Percentiles rank a stretch among this genome's conserved stretches.
These are phyloP conservation scores for Frieseomelitta varia DNA, from an alignment of 1,140 invertebrate species.

Conservation along the genomic window DNA sequence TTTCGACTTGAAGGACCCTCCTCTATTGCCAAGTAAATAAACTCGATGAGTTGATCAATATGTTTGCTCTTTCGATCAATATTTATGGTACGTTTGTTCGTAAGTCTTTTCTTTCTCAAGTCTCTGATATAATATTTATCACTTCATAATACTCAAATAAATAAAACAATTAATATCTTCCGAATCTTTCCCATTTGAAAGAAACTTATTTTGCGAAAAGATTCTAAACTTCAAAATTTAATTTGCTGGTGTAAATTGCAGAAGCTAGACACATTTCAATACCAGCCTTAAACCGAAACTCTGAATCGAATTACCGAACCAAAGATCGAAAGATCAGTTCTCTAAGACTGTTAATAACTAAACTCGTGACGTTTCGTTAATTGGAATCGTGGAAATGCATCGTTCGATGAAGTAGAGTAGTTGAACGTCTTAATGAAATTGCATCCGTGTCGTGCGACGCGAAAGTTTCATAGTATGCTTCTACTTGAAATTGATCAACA, in stretches of 20 bases:
- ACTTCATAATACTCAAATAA: too few species aligned
- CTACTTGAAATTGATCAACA: not conserved
- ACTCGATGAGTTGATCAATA: not conserved
- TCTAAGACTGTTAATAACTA: not conserved
- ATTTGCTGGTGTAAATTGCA: not conserved
- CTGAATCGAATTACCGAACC: not conserved
- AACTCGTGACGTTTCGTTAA: not conserved
- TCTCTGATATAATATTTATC: too few species aligned
- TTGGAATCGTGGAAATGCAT: slow-evolving; percentile 9
- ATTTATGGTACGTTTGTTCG: not conserved
- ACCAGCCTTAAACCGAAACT: not conserved
- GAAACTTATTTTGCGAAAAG: not conserved
- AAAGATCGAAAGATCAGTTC: not conserved
- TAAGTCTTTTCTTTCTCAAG: too few species aligned
- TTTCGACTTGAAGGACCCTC: not conserved
- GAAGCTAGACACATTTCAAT: not conserved
- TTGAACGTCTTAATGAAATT: slow-evolving; percentile 40
- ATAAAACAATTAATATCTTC: too few species aligned
- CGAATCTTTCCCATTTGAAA: too few species aligned
- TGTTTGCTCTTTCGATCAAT: not conserved
- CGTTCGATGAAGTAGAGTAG: slow-evolving; percentile 13
- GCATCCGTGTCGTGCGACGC: slow-evolving; percentile 5
- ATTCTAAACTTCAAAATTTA: not conserved
- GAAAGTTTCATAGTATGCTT: not conserved
- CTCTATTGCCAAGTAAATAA: slow-evolving; percentile 11